Base-by-base conservation (phyloP, 1,140 invertebrate species). In the Triops cancriformis region DNA sequence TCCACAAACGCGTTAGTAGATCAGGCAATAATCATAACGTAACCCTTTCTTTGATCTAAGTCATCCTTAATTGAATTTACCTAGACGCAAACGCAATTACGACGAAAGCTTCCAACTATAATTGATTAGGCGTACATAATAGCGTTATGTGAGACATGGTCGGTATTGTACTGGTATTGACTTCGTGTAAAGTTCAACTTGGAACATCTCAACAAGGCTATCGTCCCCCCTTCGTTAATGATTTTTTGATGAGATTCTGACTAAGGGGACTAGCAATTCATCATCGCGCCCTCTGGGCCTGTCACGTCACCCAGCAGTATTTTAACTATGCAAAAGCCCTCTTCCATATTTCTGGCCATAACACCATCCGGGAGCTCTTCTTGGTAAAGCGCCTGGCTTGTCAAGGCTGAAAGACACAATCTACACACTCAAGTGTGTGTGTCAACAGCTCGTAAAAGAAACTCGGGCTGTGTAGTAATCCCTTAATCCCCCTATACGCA, bases 391-490 rank as follows among this genome's bases (percentile, higher is more conserved):
- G 14, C 18, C 23, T 18, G 6, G 14, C 51, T 64, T 64, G 51
- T 64, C 51, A 0, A 64, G 51, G 6, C 51, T 23, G 6, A 18
- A 64, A 64, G 14, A 64, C 51, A 64, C 51, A 64, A 64, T 64
- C 51, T 64, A 64, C 51, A 64, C 31, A 64, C 51, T 23, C 51
- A 64, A 64, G 51, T 37, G 31, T 37, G 31, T 64, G 51, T 64
- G 51, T 64, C 51, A 64, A 64, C 51, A 64, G 51, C 51, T 64
- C 51, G 51, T 64, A 64, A 64, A 64, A 37, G 7, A 37, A 37
- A 37, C 31, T 37, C 31, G 31, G 51, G 10, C 14, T 64, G 23
- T 10, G 23, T 14, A 64, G 31, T 64, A 64, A 64, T 64, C 14
- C 51, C 23, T n/a, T 18, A 18, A 64, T 64, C 14, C 18, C 18